Percentiles rank a stretch among this genome's conserved stretches.
These are phyloP conservation scores for Criorhina ranunculi DNA, from an alignment of 2,888 invertebrate species.

Conservation along the genomic window DNA sequence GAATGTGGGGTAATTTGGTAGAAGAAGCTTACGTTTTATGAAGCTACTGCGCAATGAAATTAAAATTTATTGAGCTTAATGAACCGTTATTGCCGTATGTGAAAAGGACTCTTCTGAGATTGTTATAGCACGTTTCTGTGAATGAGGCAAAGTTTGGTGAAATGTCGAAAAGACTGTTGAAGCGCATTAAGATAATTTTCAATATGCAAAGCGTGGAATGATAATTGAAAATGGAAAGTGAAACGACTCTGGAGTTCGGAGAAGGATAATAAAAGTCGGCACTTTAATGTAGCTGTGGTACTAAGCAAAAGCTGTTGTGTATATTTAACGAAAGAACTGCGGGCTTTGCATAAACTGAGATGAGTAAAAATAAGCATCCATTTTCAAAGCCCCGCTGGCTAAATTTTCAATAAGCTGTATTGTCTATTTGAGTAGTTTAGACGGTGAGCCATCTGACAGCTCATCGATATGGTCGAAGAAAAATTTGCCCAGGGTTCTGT, in stretches of 20 bases:
- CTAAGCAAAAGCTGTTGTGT: not conserved
- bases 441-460: too few species aligned
- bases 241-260: not conserved
- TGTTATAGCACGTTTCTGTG: not conserved
- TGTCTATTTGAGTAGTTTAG: too few species aligned
- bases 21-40: conserved; percentile 27
- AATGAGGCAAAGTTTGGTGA: not conserved
- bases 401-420: too few species aligned
- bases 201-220: conserved; percentile 13
- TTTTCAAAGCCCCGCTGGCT: too few species aligned
- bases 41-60: conserved; percentile 16
- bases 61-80: conserved; percentile 39
- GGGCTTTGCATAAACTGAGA: too few species aligned
- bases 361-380: too few species aligned
- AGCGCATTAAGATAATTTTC: conserved; percentile 28
- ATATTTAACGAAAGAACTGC: too few species aligned
- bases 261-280: not conserved
- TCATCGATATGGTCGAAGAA: too few species aligned
- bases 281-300: not conserved
- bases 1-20: conserved; percentile 24
- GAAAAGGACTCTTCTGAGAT: conserved; percentile 8
- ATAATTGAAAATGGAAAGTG: conserved; percentile 5
- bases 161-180: conserved; percentile 6
- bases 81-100: conserved; percentile 21
- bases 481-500: too few species aligned